Evolutionary conservation across 2,888 invertebrate species (phyloP).

Genomic region (Osmoderma eremita): DNA sequence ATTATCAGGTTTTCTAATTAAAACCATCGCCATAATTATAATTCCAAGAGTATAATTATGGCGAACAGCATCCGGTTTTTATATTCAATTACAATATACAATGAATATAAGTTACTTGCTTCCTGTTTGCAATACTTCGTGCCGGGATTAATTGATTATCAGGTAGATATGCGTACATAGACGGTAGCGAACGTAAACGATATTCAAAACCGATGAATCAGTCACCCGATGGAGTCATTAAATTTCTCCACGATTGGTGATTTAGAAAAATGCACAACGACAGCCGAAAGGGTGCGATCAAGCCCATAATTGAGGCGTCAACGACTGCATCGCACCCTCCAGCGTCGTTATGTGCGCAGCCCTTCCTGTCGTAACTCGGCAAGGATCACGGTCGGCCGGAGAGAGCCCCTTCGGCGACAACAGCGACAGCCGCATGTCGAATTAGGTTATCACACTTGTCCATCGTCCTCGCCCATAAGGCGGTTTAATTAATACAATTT

Average conservation of each 20-base stretch:
- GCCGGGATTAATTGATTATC: constrained; percentile 34
- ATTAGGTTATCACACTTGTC: constrained; percentile 27
- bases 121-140: constrained; percentile 36
- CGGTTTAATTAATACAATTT: constrained; percentile 26
- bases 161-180: too few species aligned
- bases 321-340: constrained; percentile 10
- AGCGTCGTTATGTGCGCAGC: neutral
- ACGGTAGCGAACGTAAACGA: constrained; percentile 3
- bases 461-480: constrained; percentile 5
- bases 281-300: neutral
- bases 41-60: constrained; percentile 30
- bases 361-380: neutral
- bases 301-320: constrained; percentile 29
- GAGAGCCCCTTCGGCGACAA: neutral
- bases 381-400: constrained; percentile 5
- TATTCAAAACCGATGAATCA: neutral
- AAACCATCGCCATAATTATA: constrained; percentile 27
- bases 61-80: constrained; percentile 31
- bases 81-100: constrained; percentile 32
- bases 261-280: constrained; percentile 18
- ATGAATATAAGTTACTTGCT: constrained; percentile 25
- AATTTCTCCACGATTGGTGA: constrained; percentile 31
- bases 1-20: constrained; percentile 17
- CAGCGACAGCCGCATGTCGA: constrained; percentile 13
- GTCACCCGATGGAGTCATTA: constrained; percentile 19